phyloP scores from a whole-genome alignment of 2,888 invertebrate genomes.

The Nemapogon koenigi region DNA sequence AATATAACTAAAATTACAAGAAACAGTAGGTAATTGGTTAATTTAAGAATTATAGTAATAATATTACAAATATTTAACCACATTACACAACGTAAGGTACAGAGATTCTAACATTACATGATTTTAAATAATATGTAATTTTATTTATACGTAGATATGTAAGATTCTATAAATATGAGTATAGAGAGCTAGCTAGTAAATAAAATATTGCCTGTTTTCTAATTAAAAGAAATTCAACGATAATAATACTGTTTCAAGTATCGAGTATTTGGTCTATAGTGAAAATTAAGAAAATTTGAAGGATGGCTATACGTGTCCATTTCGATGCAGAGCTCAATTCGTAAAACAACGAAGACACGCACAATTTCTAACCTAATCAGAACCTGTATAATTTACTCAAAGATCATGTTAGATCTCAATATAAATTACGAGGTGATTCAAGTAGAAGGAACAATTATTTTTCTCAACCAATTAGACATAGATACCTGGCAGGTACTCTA shows the following conservation, averaged over 20 bases:
- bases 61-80: slow-evolving; percentile 5
- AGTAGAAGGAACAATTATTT: slow-evolving; percentile 48
- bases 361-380: slow-evolving; percentile 59
- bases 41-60: slow-evolving; percentile 1
- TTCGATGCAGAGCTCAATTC: no score
- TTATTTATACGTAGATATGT: background rate
- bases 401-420: slow-evolving; percentile 33
- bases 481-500: no score
- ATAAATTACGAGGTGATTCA: slow-evolving; percentile 67
- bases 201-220: background rate
- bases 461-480: slow-evolving; percentile 4
- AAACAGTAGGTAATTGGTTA: slow-evolving; percentile 17
- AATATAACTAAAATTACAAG: slow-evolving; percentile 48
- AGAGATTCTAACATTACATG: slow-evolving; percentile 52
- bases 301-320: no score
- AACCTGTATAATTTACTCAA: slow-evolving; percentile 65
- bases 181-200: background rate
- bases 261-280: no score
- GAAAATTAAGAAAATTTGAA: no score
- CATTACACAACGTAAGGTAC: slow-evolving; percentile 29
- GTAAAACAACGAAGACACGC: slow-evolving; percentile 19
- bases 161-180: background rate
- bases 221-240: no score
- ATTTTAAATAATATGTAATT: slow-evolving; percentile 3
- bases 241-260: no score